These are phyloP conservation scores for Myiozetetes cayanensis DNA, from an alignment of 2,113 vertebrate species.

Conservation along the genomic window DNA sequence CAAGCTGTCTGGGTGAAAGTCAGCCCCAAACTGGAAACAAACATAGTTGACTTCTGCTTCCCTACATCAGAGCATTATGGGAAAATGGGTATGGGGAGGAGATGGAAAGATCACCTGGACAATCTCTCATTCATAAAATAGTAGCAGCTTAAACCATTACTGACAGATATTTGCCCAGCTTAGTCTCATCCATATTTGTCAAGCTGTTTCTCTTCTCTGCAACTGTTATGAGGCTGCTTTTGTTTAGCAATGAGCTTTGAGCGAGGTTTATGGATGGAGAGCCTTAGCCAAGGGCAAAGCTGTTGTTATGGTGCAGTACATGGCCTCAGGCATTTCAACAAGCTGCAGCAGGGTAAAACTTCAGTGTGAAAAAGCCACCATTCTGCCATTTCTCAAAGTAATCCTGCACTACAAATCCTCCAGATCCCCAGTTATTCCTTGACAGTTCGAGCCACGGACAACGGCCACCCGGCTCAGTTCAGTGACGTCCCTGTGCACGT, in stretches of 20 bases:
- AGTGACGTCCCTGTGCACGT: conserved; percentile 77
- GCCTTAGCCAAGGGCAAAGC: not conserved
- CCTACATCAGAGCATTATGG: not conserved
- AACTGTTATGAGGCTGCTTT: not conserved
- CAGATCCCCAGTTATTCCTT: conserved; percentile 88
- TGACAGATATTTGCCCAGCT: not conserved
- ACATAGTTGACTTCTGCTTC: not conserved
- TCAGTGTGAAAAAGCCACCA: not conserved
- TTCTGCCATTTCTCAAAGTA: not conserved
- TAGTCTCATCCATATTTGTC: not conserved
- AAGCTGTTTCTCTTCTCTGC: not conserved
- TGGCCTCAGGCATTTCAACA: not conserved
- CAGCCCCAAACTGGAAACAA: not conserved
- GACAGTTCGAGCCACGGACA: conserved; percentile 87
- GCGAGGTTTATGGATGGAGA: not conserved
- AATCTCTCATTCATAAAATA: not conserved
- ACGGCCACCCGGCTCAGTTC: conserved; percentile 82
- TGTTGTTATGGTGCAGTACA: not conserved
- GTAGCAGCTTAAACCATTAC: not conserved
- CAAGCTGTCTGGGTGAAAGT: not conserved
- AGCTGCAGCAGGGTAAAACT: not conserved
- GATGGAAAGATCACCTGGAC: not conserved
- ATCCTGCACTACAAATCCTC: not conserved
- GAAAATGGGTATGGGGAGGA: not conserved
- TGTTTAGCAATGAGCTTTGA: not conserved